Conservation (phyloP, 2,888 invertebrate genomes). For the Chloromyia formosa region DNA sequence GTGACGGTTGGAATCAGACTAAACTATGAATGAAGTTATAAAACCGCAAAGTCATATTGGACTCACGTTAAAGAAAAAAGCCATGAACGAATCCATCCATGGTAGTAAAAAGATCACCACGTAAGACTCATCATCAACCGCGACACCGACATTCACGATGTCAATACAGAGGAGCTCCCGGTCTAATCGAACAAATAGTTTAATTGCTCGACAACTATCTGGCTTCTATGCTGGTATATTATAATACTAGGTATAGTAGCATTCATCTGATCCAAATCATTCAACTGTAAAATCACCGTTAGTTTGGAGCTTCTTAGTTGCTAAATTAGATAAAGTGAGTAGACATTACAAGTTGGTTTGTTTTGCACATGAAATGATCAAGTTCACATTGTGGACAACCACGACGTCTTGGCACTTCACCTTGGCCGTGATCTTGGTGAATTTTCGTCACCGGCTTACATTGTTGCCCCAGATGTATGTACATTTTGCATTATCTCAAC, state of each 20-base stretch:
- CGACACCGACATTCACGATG: constrained; percentile 1
- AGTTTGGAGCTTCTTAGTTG: not conserved
- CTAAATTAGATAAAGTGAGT: too few species aligned
- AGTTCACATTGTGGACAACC: too few species aligned
- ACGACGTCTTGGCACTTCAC: constrained; percentile 32
- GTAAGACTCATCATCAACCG: not conserved
- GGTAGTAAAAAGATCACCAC: not conserved
- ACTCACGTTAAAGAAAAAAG: constrained; percentile 31
- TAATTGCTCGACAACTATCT: constrained; percentile 35
- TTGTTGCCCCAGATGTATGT: too few species aligned
- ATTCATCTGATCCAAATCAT: constrained; percentile 29
- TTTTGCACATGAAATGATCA: constrained; percentile 2
- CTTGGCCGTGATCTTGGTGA: constrained; percentile 32
- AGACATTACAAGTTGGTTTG: not conserved
- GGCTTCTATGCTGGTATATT: not conserved
- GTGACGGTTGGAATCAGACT: not conserved
- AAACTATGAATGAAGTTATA: constrained; percentile 30
- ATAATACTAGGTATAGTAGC: too few species aligned
- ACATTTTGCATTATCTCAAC: too few species aligned
- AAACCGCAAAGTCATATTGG: constrained; percentile 39
- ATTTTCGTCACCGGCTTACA: too few species aligned
- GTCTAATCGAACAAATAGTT: constrained; percentile 42
- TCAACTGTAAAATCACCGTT: constrained; percentile 43
- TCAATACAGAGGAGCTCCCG: not conserved
- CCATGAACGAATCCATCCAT: not conserved